Base-by-base conservation (phyloP, 23 tunicate genomes). In the Ciona savignyi region DNA sequence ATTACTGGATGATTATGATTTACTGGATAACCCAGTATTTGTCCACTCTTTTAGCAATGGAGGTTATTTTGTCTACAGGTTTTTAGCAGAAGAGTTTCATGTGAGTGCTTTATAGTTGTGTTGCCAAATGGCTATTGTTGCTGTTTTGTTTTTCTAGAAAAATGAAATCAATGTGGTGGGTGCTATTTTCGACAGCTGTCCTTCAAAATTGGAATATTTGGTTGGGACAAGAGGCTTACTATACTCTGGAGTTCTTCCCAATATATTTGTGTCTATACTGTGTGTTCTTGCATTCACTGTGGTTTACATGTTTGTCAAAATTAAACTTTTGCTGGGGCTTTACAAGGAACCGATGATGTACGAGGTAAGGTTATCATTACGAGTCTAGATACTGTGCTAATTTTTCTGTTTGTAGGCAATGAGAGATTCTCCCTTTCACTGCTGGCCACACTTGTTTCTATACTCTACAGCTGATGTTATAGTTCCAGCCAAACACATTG, bases 41-140 rank as follows among this genome's bases (percentile, higher is more conserved):
- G 67, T 90, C 6, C 97, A 90, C 51, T 32, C 62, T 61, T 90
- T 90, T 68, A 90, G 97, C 68, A 90, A 90, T 79, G 90, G 97
- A 32, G 97, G 97, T 28, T 78, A 63, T 51, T 79, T 79, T 19
- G 28, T 90, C 19, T 90, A 90, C 60, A 33, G 76, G 32, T 84
- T 34, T 70, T 34, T 83, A 4, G 88, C 97, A 6, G 85, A 89
- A 27, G 31, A 35, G 1, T 70, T 81, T 30, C 74, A 70, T 35
- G 95, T 88, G n/a, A 31, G 34, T 61, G n/a, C n/a, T n/a, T n/a
- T n/a, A n/a, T n/a, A n/a, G n/a, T n/a, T n/a, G n/a, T n/a, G n/a
- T n/a, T n/a, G n/a, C n/a, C n/a, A n/a, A n/a, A n/a, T 65, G 25
- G 25, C 25, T 27, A 20, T 30, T 6, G 66, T 70, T 26, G 65